Evolutionary conservation across 2,113 vertebrate genomes (phyloP).

Genomic region (Apodemus sylvaticus): DNA sequence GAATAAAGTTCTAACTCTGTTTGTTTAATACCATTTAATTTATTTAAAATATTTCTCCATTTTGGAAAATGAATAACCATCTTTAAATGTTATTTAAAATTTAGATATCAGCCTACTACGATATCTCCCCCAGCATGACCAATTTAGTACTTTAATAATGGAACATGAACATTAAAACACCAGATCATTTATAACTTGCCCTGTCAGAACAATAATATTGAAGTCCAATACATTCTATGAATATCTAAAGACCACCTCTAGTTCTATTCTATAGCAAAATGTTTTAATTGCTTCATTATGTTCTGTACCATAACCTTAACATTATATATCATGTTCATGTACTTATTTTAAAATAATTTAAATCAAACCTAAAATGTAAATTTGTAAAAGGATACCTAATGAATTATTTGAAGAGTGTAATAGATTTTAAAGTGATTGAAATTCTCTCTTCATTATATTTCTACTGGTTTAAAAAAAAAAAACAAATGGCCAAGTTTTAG

Average conservation of each 20-base stretch:
- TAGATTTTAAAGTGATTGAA: not conserved
- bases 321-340: not conserved
- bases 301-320: not conserved
- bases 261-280: not conserved
- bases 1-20: not conserved
- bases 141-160: not conserved
- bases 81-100: not conserved
- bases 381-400: not conserved
- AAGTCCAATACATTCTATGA: not conserved
- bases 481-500: not conserved
- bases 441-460: not conserved
- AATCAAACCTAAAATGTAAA: slow-evolving; percentile 11
- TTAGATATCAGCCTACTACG: not conserved
- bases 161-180: not conserved
- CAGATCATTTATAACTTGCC: not conserved
- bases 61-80: not conserved
- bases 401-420: slow-evolving; percentile 2
- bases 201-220: not conserved
- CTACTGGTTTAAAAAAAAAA: not conserved
- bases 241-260: not conserved
- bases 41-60: not conserved
- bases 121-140: not conserved
- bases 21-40: not conserved
- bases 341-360: slow-evolving; percentile 18
- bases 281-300: not conserved